Conservation (phyloP, 2,797 vertebrate species). For the Hydrocynus forskahlii region DNA sequence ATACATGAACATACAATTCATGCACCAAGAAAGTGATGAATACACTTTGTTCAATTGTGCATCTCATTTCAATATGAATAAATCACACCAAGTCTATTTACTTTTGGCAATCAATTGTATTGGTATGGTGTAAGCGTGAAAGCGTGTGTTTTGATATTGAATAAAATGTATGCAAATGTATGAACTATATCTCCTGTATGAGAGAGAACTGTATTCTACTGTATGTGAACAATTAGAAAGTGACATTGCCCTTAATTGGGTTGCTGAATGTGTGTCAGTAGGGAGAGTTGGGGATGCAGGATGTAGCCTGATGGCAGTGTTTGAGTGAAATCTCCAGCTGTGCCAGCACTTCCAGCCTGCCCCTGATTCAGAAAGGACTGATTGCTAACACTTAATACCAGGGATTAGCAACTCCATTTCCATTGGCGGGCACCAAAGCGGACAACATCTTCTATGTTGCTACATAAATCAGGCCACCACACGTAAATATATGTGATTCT, state of each 20-base stretch:
- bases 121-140: neutral
- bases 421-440: constrained; percentile 27
- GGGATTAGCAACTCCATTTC: constrained; percentile 50
- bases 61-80: neutral
- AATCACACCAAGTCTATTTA: neutral
- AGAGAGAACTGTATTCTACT: neutral
- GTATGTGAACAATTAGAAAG: neutral
- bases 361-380: constrained; percentile 46
- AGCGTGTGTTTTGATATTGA: neutral
- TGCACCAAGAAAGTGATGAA: neutral
- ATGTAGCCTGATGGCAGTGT: constrained; percentile 34
- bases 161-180: neutral
- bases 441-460: constrained; percentile 15
- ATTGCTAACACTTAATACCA: constrained; percentile 56
- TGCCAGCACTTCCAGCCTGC: constrained; percentile 67
- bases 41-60: neutral
- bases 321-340: constrained; percentile 71
- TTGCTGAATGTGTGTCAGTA: constrained; percentile 49
- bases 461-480: constrained; percentile 38
- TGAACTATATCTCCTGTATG: too few relatives aligned
- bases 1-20: neutral
- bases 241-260: constrained; percentile 31
- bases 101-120: neutral
- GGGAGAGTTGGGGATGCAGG: constrained; percentile 26
- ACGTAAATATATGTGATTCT: neutral